A percentile compares a stretch with the other conserved stretches of the same genome.
phyloP scores from a whole-genome alignment of 2,113 vertebrate genomes.

The Phycodurus eques region DNA sequence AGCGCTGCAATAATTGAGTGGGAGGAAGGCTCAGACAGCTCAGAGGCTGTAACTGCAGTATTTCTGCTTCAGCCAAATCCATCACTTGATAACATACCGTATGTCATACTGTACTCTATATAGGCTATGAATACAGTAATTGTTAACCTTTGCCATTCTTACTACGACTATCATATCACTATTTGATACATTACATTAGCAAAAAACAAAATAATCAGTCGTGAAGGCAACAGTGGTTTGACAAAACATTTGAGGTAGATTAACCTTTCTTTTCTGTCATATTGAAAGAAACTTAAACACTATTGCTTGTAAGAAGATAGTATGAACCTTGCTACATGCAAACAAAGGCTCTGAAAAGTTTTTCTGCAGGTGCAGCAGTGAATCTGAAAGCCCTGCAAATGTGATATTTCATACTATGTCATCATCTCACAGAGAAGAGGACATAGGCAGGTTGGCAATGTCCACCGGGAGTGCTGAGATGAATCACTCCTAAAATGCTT shows the following conservation, averaged over 20 bases:
- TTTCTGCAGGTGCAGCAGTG: neutral
- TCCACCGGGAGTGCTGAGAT: neutral
- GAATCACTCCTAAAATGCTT: neutral
- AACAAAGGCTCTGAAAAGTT: neutral
- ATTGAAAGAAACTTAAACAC: no score
- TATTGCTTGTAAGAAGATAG: neutral
- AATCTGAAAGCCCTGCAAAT: neutral
- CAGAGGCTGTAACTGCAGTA: slow-evolving; percentile 23
- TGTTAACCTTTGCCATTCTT: slow-evolving; percentile 5
- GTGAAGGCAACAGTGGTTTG: neutral
- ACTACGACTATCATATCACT: neutral
- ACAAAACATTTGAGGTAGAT: neutral
- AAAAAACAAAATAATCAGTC: neutral
- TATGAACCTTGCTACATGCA: neutral
- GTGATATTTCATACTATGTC: neutral
- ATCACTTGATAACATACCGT: slow-evolving; percentile 10
- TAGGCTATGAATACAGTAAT: neutral
- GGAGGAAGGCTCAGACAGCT: slow-evolving; percentile 47
- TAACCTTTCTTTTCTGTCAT: neutral
- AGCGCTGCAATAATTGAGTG: slow-evolving; percentile 45
- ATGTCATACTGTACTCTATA: neutral
- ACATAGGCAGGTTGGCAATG: neutral
- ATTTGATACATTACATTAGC: neutral
- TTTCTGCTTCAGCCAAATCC: slow-evolving; percentile 26
- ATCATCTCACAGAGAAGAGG: neutral